phyloP scores from a whole-genome alignment of 2,888 invertebrate species.

The Sarcophaga subvicina region DNA sequence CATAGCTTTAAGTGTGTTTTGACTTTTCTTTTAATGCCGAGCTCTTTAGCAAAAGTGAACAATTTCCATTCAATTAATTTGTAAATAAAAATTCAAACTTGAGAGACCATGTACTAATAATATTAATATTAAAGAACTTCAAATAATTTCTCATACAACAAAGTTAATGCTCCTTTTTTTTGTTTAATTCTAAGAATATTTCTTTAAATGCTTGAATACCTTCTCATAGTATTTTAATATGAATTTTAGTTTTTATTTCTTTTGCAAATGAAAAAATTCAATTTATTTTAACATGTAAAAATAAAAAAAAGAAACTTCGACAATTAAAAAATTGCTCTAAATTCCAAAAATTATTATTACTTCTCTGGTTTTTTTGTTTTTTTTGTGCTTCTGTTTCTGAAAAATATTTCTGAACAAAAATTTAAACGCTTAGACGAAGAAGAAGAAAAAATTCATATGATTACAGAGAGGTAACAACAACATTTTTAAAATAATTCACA shows the following conservation, averaged over 20 bases:
- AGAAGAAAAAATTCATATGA: not conserved
- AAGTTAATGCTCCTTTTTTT: no score
- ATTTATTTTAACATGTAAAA: not conserved
- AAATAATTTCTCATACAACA: no score
- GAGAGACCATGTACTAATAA: no score
- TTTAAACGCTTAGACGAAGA: conserved; percentile 3
- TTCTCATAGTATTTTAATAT: not conserved
- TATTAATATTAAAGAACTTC: no score
- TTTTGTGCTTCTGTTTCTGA: not conserved
- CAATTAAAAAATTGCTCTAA: conserved; percentile 66
- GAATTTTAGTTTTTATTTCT: not conserved
- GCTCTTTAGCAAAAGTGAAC: no score
- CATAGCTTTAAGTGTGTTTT: no score
- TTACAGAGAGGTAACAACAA: conserved; percentile 21
- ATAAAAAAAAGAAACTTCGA: conserved; percentile 24
- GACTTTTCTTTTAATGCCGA: no score
- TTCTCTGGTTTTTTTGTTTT: not conserved
- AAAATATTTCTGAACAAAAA: conserved; percentile 1
- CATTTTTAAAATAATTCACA: conserved; percentile 54
- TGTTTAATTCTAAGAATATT: no score
- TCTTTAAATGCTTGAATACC: no score
- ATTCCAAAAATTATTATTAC: conserved; percentile 53
- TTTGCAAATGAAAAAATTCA: conserved; percentile 9
- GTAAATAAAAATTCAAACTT: no score
- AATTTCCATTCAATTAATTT: no score